phyloP scores from a whole-genome alignment of 2,797 vertebrate species.

The Cyclura pinguis region DNA sequence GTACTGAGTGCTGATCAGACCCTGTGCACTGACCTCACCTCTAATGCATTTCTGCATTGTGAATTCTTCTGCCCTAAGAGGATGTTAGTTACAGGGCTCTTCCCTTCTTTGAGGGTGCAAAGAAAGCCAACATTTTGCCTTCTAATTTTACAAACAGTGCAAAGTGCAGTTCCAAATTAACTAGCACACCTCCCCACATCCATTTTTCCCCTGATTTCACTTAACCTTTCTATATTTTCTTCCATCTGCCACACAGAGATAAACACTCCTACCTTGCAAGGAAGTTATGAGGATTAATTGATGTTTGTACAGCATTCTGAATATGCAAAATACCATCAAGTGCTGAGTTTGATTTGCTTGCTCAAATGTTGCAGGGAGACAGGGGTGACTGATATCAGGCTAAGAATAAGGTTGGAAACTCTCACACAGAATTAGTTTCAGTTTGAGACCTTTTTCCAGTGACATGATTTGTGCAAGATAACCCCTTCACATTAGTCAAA shows the following conservation, averaged over 20 bases:
- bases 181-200: constrained; percentile 59
- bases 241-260: constrained; percentile 75
- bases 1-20: not conserved
- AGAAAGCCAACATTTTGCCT: constrained; percentile 58
- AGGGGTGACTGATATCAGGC: constrained; percentile 64
- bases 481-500: not conserved
- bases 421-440: constrained; percentile 42
- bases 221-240: constrained; percentile 73
- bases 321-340: constrained; percentile 71
- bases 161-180: constrained; percentile 76
- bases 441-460: constrained; percentile 47
- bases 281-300: constrained; percentile 76
- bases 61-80: constrained; percentile 10
- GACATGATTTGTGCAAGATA: constrained; percentile 68
- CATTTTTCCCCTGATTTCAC: constrained; percentile 71
- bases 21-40: not conserved
- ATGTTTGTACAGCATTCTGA: constrained; percentile 73
- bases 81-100: not conserved
- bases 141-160: constrained; percentile 73
- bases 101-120: constrained; percentile 62
- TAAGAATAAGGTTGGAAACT: constrained; percentile 66
- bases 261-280: constrained; percentile 74
- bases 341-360: constrained; percentile 71
- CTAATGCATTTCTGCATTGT: not conserved
- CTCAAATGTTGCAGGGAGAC: constrained; percentile 64